A percentile compares a stretch with the other conserved stretches of the same genome.
Conservation (phyloP, 2,888 invertebrate genomes). For the Tipula vernalis region DNA sequence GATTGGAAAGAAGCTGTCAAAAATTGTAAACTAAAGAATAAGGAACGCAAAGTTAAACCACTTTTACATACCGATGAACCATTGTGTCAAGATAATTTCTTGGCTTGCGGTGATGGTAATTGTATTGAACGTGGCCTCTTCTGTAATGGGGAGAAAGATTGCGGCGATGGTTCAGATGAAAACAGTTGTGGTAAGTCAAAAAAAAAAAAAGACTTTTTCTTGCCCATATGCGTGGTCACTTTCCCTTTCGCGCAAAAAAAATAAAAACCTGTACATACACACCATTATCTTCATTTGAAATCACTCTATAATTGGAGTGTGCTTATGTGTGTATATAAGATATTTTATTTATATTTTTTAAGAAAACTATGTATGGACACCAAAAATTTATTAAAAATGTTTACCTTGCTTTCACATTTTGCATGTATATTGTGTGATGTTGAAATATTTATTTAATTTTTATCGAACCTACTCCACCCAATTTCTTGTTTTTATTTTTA, state of each 20-base stretch:
- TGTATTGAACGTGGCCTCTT: constrained; percentile 83
- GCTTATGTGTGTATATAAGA: neutral
- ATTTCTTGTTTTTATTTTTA: neutral
- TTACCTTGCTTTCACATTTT: constrained; percentile 11
- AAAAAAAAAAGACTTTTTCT: neutral
- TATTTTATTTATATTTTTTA: neutral
- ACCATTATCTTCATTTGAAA: neutral
- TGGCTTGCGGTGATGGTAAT: constrained; percentile 77
- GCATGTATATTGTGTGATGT: neutral
- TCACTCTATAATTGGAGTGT: neutral
- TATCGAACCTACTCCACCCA: neutral
- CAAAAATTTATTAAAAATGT: constrained; percentile 5
- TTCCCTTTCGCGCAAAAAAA: neutral
- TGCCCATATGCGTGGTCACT: constrained; percentile 9
- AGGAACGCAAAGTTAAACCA: constrained; percentile 78
- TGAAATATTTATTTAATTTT: neutral
- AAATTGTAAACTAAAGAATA: constrained; percentile 82
- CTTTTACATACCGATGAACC: constrained; percentile 81
- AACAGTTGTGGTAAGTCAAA: constrained; percentile 71
- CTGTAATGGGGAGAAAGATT: constrained; percentile 88
- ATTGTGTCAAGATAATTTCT: constrained; percentile 71
- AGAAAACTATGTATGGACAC: constrained; percentile 5
- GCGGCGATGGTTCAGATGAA: constrained; percentile 78
- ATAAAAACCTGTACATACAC: neutral
- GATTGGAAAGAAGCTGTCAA: constrained; percentile 92